phyloP scores from a whole-genome alignment of 2,113 vertebrate species.

The Sinocyclocheilus anophthalmus region DNA sequence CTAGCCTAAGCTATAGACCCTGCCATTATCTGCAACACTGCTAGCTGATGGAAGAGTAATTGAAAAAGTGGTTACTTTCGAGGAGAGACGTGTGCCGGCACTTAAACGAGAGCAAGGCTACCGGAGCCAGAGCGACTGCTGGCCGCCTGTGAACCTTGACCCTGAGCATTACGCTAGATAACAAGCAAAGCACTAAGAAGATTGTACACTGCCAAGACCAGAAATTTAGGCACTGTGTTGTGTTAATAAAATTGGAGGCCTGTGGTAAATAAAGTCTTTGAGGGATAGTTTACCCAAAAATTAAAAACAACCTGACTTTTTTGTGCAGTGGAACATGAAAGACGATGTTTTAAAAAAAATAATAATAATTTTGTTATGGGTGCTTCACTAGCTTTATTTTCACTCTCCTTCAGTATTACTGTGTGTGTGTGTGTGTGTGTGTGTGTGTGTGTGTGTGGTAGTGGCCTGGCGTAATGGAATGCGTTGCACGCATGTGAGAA shows the following conservation, averaged over 20 bases:
- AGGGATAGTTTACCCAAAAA: not conserved
- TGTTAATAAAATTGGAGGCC: slow-evolving; percentile 46
- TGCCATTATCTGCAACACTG: slow-evolving; percentile 54
- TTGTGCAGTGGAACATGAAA: not conserved
- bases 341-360: not conserved
- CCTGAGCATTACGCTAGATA: slow-evolving; percentile 27
- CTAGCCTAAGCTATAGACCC: slow-evolving; percentile 49
- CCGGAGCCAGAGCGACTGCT: slow-evolving; percentile 17
- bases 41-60: slow-evolving; percentile 60
- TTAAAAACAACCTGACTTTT: not conserved
- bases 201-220: slow-evolving; percentile 18
- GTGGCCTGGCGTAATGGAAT: slow-evolving; percentile 58
- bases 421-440: slow-evolving; percentile 10
- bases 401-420: slow-evolving; percentile 24
- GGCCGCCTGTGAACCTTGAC: slow-evolving; percentile 42
- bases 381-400: slow-evolving; percentile 54
- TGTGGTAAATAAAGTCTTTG: slow-evolving; percentile 41
- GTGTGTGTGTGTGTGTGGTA: slow-evolving; percentile 22
- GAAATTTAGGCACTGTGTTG: slow-evolving; percentile 28
- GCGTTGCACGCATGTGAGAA: slow-evolving; percentile 58
- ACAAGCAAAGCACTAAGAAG: slow-evolving; percentile 37
- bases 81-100: slow-evolving; percentile 35
- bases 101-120: slow-evolving; percentile 43
- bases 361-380: slow-evolving; percentile 60
- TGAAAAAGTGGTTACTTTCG: slow-evolving; percentile 57